Base-by-base conservation (phyloP, 2,888 invertebrate species). In the Watsonalla cultraria region DNA sequence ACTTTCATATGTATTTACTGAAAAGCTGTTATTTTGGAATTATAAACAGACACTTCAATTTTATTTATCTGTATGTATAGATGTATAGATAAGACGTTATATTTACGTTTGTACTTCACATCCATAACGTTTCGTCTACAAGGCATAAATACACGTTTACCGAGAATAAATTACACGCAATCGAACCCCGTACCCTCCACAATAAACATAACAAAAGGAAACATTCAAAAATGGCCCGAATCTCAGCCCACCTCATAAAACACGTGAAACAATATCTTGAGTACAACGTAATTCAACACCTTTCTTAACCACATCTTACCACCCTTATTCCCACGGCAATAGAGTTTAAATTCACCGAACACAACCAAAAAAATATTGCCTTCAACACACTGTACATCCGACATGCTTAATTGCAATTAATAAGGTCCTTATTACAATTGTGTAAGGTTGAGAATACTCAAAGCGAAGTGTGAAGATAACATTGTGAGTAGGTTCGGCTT, bases 231-330 rank as follows among this genome's bases (percentile, higher is more conserved):
- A 80, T 77, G 80, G 74, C 78, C 77, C 73, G 84, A 87, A 87
- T 86, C 85, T 81, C 82, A 76, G 80, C 78, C 82, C 87, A 89
- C 88, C 86, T 88, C 90, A 89, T 90, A 89, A 90, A 90, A 86
- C 88, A 88, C 84, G 83, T 84, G 86, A 89, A 89, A 89, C 88
- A 89, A 90, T 89, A 88, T 89, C 88, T 84, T 70, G 67, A 72
- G 66, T 70, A 66, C 66, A 68, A 61, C 63, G 59, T 63, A 56
- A 53, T 42, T 42, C 11, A 52, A 58, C 51, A 56, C 65, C 55
- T 65, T 51, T 37, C 47, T 60, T 45, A 7, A 35, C 51, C 14
- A 50, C 47, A 52, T 11, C 15, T 7, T 9, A 45, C 46, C 56
- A 13, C 6, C 37, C 59, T 45, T 66, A 64, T 54, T 45, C 13